Evolutionary conservation across 2,888 invertebrate genomes (phyloP), one percentile per base, ranked within the genome.

Genomic region (Polietes domitor): DNA sequence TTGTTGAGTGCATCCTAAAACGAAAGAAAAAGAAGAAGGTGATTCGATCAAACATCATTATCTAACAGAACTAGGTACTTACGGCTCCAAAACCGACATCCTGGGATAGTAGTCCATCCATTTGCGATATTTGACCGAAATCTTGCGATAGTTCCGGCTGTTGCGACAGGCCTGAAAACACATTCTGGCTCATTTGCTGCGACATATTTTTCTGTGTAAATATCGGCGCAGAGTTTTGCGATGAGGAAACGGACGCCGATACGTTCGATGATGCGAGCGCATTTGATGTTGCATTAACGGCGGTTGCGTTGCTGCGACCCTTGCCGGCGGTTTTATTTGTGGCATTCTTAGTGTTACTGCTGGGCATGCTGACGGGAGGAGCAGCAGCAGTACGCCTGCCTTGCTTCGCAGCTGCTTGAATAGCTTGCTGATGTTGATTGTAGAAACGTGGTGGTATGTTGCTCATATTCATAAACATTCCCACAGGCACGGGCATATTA

Each of bases 81-180:
- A 91, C 92, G 87, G 88, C 88, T 78, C 88, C 89, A 65, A 91
- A 91, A 80, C 88, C 82, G 32, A 89, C 91, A 86, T 97, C 98
- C 93, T 98, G 98, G 71, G 98, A 98, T 89, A 98, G 93, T 89
- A 98, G 94, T 77, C 97, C 98, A 92, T 98, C 98, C 93, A 98
- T 97, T 93, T 98, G 98, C 73, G 98, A 98, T 80, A 92, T 92
- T 84, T 91, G 91, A 2, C 91, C 92, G 87, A 90, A 92, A 86
- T 92, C 92, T 85, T 92, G 92, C 26, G 92, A 92, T 15, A 92
- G 82, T 71, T 88, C 93, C 6, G 91, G 91, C 89, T 96, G 96
- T 15, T 94, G 96, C 55, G 95, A 95, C 17, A 95, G 92, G 82
- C 94, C 94, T 87, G 95, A 94, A 0, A 94, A 94, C 1, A 95